These are phyloP conservation scores for Elgonia sp. DNA, from an alignment of 2,888 invertebrate genomes.

Conservation along the genomic window DNA sequence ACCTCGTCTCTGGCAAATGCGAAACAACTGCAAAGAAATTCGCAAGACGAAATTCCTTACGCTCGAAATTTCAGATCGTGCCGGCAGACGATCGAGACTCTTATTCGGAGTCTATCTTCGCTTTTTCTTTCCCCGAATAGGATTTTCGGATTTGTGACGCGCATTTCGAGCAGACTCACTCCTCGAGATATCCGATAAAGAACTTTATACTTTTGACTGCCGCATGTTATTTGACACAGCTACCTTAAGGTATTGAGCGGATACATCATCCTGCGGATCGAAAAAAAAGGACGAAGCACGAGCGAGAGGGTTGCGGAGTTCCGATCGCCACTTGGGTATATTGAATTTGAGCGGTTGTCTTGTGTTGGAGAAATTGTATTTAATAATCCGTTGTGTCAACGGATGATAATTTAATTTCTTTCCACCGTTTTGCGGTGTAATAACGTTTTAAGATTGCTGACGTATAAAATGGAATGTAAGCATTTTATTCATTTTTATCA, in stretches of 20 bases:
- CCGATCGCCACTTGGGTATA: constrained; percentile 33
- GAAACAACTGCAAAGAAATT: constrained; percentile 77
- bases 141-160: constrained; percentile 75
- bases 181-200: constrained; percentile 70
- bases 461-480: not conserved
- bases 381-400: not conserved
- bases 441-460: not conserved
- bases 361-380: constrained; percentile 6
- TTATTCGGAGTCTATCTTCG: constrained; percentile 63
- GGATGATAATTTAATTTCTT: not conserved
- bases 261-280: constrained; percentile 6
- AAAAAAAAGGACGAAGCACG: not conserved
- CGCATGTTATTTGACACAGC: constrained; percentile 61
- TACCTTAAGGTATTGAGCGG: constrained; percentile 56
- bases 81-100: constrained; percentile 58
- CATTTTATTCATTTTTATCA: not conserved
- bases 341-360: constrained; percentile 44
- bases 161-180: constrained; percentile 71
- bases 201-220: constrained; percentile 75
- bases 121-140: constrained; percentile 64
- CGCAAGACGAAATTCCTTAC: constrained; percentile 62
- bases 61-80: constrained; percentile 68
- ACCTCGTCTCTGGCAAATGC: constrained; percentile 48
- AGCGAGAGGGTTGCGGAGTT: not conserved
- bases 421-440: not conserved